phyloP scores from a whole-genome alignment of 1,140 invertebrate genomes.

The Drosophila parvula region DNA sequence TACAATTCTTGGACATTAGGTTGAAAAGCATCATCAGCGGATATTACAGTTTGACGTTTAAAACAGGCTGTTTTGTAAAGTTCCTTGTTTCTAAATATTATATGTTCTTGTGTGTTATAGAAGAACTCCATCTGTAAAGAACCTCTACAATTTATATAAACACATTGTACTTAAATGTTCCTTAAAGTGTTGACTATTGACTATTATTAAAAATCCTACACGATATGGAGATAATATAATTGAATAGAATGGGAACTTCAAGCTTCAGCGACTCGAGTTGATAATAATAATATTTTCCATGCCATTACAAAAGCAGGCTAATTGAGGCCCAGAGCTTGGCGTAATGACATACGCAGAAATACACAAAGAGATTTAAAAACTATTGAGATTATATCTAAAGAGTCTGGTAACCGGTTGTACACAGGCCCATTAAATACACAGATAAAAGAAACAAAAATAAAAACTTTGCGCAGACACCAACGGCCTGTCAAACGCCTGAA shows the following conservation, averaged over 20 bases:
- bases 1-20: neutral
- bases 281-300: conserved; percentile 43
- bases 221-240: neutral
- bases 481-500: conserved; percentile 59
- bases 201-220: conserved; percentile 4
- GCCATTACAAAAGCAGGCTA: conserved; percentile 59
- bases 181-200: neutral
- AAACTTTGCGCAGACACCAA: conserved; percentile 21
- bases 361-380: conserved; percentile 32
- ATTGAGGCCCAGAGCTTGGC: conserved; percentile 31
- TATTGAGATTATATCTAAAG: conserved; percentile 59
- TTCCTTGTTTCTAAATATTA: no score
- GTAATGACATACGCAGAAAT: conserved; percentile 30
- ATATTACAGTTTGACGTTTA: no score
- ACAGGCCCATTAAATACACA: conserved; percentile 44
- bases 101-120: no score
- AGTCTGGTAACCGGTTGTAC: conserved; percentile 64
- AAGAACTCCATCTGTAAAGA: neutral
- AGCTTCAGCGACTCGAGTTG: conserved; percentile 43
- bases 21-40: neutral
- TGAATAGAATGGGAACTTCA: conserved; percentile 45
- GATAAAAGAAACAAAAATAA: conserved; percentile 17
- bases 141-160: neutral
- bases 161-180: neutral
- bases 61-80: no score